Conservation (phyloP, 2,888 invertebrate genomes). For the Apamea sordens region DNA sequence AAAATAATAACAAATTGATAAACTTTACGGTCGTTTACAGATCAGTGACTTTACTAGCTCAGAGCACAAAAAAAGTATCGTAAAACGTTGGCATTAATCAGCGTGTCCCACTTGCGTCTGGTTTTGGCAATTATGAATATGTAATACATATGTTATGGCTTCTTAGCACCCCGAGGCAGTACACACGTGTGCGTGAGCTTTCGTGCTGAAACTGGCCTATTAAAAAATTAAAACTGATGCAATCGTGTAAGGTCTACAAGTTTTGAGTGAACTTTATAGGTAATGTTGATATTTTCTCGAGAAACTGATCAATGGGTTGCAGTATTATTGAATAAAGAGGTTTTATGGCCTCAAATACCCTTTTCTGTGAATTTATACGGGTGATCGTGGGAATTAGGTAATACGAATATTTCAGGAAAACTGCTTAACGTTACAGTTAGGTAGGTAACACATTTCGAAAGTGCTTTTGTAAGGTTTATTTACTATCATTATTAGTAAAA, state of each 20-base stretch:
- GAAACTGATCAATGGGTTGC: background rate
- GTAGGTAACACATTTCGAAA: background rate
- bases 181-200: constrained; percentile 41
- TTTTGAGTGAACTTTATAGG: constrained; percentile 27
- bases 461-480: background rate
- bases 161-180: constrained; percentile 57
- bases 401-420: background rate
- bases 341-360: background rate
- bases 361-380: background rate
- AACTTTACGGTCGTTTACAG: constrained; percentile 65
- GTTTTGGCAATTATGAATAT: constrained; percentile 81
- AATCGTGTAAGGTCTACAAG: constrained; percentile 19
- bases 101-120: constrained; percentile 79
- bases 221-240: constrained; percentile 21
- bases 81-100: constrained; percentile 76
- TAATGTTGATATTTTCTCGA: background rate
- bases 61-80: constrained; percentile 73
- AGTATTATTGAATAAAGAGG: background rate
- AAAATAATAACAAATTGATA: constrained; percentile 53
- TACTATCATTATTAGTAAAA: background rate
- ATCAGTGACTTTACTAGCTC: constrained; percentile 75
- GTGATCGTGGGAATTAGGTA: background rate
- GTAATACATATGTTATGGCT: constrained; percentile 59
- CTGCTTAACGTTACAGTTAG: background rate
- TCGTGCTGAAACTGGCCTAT: constrained; percentile 40